phyloP scores from a whole-genome alignment of 2,113 vertebrate genomes.

The Muntiacus muntjak region DNA sequence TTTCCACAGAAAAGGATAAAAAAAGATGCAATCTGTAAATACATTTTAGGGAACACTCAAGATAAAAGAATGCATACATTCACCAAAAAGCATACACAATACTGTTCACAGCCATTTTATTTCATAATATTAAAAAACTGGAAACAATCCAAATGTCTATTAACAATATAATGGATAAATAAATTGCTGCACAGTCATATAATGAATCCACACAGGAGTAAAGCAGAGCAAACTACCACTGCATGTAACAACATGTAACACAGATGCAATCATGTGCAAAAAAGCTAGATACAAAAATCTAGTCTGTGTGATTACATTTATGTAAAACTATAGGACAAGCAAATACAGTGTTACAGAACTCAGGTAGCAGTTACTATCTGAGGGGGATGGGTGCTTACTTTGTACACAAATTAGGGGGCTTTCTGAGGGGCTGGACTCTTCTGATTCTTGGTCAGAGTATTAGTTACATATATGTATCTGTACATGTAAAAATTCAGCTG shows the following conservation, averaged over 20 bases:
- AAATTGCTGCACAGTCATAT: not conserved
- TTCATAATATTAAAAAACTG: not conserved
- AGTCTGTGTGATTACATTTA: not conserved
- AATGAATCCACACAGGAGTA: not conserved
- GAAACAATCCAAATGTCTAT: not conserved
- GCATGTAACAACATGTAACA: not conserved
- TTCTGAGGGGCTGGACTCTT: not conserved
- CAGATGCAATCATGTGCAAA: not conserved
- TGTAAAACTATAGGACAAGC: not conserved
- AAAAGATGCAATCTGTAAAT: not conserved
- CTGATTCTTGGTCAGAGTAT: not conserved
- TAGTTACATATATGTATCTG: not conserved
- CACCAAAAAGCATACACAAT: not conserved
- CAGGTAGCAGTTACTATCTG: not conserved
- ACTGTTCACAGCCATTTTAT: not conserved
- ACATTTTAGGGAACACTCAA: not conserved
- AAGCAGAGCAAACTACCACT: not conserved
- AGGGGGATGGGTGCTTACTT: not conserved
- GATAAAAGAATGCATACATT: not conserved
- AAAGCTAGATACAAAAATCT: not conserved
- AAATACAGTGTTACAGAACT: not conserved
- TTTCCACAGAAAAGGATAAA: not conserved
- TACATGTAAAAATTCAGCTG: not conserved
- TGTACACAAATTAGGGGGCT: not conserved
- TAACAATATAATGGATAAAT: not conserved